These are phyloP conservation scores for Pogonocherus hispidulus DNA, from an alignment of 2,888 invertebrate species.

Conservation along the genomic window DNA sequence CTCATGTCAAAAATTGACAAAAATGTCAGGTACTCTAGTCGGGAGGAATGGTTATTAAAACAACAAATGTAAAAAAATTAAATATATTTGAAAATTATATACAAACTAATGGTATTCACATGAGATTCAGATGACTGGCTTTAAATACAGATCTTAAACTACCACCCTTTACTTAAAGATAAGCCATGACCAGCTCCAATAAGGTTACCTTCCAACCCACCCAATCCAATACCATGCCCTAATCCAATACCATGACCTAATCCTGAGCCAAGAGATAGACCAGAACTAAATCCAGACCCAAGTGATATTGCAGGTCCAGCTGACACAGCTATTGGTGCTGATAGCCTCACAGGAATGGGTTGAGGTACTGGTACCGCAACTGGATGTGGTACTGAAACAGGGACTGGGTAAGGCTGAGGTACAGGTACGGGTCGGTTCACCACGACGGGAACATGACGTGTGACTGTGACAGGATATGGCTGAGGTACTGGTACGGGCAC, in stretches of 20 bases:
- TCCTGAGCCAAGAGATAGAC: constrained; percentile 30
- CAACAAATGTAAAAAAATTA: constrained; percentile 1
- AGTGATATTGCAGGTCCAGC: constrained; percentile 40
- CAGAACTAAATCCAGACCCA: constrained; percentile 41
- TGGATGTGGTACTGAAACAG: constrained; percentile 59
- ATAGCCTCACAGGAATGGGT: constrained; percentile 33
- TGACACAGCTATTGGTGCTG: constrained; percentile 51
- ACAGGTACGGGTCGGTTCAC: constrained; percentile 61
- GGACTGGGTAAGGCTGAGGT: constrained; percentile 53
- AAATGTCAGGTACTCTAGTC: too few species aligned
- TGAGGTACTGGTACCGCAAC: constrained; percentile 46
- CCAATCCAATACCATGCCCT: too few species aligned
- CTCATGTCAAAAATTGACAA: too few species aligned
- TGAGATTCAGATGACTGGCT: constrained; percentile 1
- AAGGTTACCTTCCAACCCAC: constrained; percentile 12
- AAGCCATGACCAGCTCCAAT: constrained; percentile 21
- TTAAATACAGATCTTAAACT: neutral
- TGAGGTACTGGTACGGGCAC: constrained; percentile 61
- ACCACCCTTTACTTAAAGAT: constrained; percentile 29
- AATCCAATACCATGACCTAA: constrained; percentile 32
- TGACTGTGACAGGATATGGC: constrained; percentile 70
- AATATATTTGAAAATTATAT: constrained; percentile 9
- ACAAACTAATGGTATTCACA: constrained; percentile 18
- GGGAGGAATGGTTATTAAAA: neutral
- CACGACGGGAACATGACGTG: constrained; percentile 59